Conservation (phyloP, 2,888 invertebrate genomes). For the Aporophyla lueneburgensis region DNA sequence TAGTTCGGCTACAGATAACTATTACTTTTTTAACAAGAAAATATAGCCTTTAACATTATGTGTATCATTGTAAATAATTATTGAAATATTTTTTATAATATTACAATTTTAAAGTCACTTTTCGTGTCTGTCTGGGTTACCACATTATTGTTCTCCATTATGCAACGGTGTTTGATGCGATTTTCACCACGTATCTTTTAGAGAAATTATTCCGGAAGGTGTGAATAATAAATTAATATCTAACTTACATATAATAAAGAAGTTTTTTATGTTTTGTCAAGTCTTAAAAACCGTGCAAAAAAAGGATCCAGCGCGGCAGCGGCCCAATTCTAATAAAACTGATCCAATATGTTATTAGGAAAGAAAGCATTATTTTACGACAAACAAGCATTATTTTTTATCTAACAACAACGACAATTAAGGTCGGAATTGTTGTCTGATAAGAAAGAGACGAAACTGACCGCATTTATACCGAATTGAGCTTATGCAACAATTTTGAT, state of each 20-base stretch:
- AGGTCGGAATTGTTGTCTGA: background rate
- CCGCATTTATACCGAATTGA: constrained; percentile 1
- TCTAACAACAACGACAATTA: background rate
- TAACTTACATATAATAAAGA: background rate
- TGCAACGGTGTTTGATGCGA: background rate
- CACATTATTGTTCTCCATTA: background rate
- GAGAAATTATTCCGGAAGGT: background rate
- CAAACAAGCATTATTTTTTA: no score
- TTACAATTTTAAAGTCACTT: background rate
- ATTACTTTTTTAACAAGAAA: no score
- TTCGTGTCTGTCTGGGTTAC: background rate
- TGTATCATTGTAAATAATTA: no score
- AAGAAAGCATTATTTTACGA: background rate
- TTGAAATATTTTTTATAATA: no score
- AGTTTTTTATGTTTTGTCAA: background rate
- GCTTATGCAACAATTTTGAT: background rate
- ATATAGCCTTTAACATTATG: no score
- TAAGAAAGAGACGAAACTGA: background rate
- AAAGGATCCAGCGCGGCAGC: fast-evolving
- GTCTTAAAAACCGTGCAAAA: background rate
- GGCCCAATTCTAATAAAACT: background rate
- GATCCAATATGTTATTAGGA: background rate
- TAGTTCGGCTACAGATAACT: no score
- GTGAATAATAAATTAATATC: background rate
- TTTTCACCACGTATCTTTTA: background rate